These are phyloP conservation scores for Troides helena DNA, from an alignment of 2,888 invertebrate species.

Conservation along the genomic window DNA sequence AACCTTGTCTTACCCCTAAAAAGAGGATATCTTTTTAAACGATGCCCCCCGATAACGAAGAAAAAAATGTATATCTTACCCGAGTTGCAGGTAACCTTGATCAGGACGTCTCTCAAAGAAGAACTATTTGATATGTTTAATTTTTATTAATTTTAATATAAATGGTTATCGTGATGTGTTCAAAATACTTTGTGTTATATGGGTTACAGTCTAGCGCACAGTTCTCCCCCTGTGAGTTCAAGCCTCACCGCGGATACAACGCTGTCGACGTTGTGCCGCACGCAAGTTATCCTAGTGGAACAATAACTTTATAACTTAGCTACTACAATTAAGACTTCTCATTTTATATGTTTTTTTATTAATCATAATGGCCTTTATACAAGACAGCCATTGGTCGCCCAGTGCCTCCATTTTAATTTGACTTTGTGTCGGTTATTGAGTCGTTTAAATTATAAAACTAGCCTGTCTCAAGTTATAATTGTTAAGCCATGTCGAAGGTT, in stretches of 20 bases:
- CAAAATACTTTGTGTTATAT: background rate
- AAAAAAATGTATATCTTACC: no score
- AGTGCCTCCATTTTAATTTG: conserved; percentile 4
- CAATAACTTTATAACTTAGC: conserved; percentile 14
- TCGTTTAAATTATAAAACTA: background rate
- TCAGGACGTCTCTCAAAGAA: background rate
- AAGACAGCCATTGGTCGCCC: background rate
- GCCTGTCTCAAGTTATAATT: background rate
- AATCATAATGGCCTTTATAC: background rate
- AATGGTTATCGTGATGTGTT: background rate
- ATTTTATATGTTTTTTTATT: conserved; percentile 15
- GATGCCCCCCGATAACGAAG: no score
- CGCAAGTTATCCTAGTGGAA: conserved; percentile 18
- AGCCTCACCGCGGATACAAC: conserved; percentile 6
- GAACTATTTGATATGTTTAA: background rate
- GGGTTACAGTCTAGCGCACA: conserved; percentile 7
- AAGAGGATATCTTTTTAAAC: no score
- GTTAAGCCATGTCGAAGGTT: no score
- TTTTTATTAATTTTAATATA: background rate
- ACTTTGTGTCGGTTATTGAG: background rate
- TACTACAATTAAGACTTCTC: conserved; percentile 11
- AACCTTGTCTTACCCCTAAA: no score
- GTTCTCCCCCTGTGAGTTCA: background rate
- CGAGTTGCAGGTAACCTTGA: background rate
- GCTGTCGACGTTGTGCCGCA: background rate